Evolutionary conservation across 2,113 vertebrate genomes (phyloP), one percentile per base, ranked within the genome.

Genomic region (Chascanopsetta lugubris): DNA sequence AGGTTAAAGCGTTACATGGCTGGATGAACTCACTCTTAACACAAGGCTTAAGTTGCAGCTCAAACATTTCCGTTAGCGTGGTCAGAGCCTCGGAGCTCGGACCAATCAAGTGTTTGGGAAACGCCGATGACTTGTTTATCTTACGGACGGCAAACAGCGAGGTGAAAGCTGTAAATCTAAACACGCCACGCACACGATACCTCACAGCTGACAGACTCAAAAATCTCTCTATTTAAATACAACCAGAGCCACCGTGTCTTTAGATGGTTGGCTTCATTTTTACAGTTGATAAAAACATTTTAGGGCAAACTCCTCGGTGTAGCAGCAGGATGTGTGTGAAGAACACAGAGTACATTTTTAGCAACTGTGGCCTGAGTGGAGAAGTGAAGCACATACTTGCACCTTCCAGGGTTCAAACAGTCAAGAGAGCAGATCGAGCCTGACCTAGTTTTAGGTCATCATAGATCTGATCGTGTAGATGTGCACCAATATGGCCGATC

Each of bases 11-110:
- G 25, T 66, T 59, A 66, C 69, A 80, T 18, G 75, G 55, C 54
- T 49, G 70, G 61, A 69, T 81, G 75, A 71, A 67, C 61, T 62
- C 66, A 61, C 75, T 80, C 77, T 66, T 69, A 79, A 86, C 80
- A 79, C 11, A 10, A n/a, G 53, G 75, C 69, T 82, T 77, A 48
- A 65, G 62, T 77, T 72, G 9, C 69, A 64, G 56, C 15, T 4
- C 50, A 86, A 74, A 71, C 71, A 75, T 78, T 78, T 82, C 69
- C 45, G n/a, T 26, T n/a, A 62, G 32, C 21, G 13, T 40, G 34
- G 67, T 78, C 65, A 2, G 64, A 46, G 55, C 72, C 70, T 68
- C 18, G 51, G 29, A 48, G 51, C 20, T 3, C 9, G 3, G 56
- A 73, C 66, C 73, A 71, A 71, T 81, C 80, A 4, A n/a, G 53